Percentiles rank a stretch among this genome's conserved stretches.
These are phyloP conservation scores for Hipposideros armiger DNA, from an alignment of 2,113 vertebrate species.

Conservation along the genomic window DNA sequence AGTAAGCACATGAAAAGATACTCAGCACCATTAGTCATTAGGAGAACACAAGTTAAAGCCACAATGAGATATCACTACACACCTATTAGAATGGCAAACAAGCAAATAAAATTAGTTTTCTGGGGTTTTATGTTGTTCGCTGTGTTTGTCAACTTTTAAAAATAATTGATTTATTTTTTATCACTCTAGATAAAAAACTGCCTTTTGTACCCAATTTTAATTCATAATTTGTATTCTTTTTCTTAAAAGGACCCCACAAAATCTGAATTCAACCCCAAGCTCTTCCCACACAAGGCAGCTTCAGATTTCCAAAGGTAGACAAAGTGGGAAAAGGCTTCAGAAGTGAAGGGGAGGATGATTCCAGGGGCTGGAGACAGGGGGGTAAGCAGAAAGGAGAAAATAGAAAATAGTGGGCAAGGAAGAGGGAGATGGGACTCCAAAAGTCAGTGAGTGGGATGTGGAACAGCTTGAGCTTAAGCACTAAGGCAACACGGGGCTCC, in stretches of 20 bases:
- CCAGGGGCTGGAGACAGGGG: not conserved
- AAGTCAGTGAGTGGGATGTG: not conserved
- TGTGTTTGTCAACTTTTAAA: not conserved
- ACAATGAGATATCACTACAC: not conserved
- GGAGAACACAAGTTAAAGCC: conserved; percentile 4
- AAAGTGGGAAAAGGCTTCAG: not conserved
- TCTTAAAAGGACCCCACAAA: not conserved
- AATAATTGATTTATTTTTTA: not conserved
- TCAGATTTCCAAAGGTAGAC: not conserved
- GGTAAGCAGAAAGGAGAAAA: not conserved
- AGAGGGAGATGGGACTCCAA: not conserved
- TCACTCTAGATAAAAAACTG: conserved; percentile 4
- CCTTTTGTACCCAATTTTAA: not conserved
- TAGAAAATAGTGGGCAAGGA: not conserved
- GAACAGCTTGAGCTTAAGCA: not conserved
- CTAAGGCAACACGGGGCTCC: not conserved
- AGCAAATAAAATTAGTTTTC: not conserved
- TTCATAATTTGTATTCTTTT: not conserved
- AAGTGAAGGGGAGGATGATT: not conserved
- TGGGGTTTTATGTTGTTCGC: not conserved
- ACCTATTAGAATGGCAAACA: not conserved
- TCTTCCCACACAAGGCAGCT: not conserved
- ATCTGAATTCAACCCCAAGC: not conserved
- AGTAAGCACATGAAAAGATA: not conserved
- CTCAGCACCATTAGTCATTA: not conserved